Base-by-base conservation (phyloP, 2,888 invertebrate species). In the Agriopis aurantiaria region DNA sequence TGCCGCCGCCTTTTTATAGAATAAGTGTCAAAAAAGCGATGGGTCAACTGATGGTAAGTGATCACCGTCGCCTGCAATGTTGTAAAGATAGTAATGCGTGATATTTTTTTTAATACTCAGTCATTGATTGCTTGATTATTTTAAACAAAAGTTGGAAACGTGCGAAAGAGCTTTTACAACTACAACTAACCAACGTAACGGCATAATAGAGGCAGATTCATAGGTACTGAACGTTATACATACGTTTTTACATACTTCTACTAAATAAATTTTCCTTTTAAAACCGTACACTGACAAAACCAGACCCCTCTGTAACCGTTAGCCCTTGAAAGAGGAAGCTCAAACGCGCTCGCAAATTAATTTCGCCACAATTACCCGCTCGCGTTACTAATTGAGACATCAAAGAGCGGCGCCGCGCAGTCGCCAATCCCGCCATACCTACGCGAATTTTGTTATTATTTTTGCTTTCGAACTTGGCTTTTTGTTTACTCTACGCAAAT, bases 381-480 rank as follows among this genome's bases (percentile, higher is more conserved):
- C 93, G 86, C 87, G 87, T 93, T 93, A 88, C 93, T 92, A 93
- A 93, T 92, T 91, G 92, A 90, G 88, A 93, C 93, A 89, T 93
- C 93, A 93, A 93, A 93, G 92, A 83, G 75, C 78, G 87, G 83
- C 85, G 86, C 78, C 87, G 78, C 80, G 77, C 84, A 80, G 86
- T 80, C 83, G 84, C 81, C 85, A 71, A 64, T 69, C 71, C 71
- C 79, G 79, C 79, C 74, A 73, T 77, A 75, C 75, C 60, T 64
- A 60, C 60, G 78, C 79, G 79, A 48, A 48, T 75, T 79, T 81
- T 82, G 82, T 85, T 85, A 83, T 81, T 80, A 17, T 79, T 75
- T 79, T 77, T 80, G 78, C 10, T 11, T 61, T 65, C 48, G 11
- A 53, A 12, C 41, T 23, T 23, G 17, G 7, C 41, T 14, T 11